Percentiles rank a stretch among this genome's conserved stretches.
These are phyloP conservation scores for Spea hammondii DNA, from an alignment of 2,797 vertebrate genomes.

Conservation along the genomic window DNA sequence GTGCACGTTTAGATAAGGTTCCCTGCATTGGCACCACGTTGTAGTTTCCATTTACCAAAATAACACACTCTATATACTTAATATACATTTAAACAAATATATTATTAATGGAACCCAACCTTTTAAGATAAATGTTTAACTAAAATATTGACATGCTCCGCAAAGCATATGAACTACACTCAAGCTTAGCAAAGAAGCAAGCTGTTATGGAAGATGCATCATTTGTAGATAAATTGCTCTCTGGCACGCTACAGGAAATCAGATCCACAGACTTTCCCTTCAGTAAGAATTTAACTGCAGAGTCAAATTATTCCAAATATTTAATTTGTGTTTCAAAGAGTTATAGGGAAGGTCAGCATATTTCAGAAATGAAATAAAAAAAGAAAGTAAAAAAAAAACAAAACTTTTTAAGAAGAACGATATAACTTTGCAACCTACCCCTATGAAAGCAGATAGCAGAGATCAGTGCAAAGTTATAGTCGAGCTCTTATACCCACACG, in stretches of 20 bases:
- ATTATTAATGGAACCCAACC: no score
- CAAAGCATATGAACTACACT: background rate
- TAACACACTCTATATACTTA: no score
- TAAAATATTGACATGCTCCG: background rate
- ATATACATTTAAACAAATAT: no score
- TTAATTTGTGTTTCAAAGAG: background rate
- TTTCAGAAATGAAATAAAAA: background rate
- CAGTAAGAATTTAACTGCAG: background rate
- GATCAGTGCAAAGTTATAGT: background rate
- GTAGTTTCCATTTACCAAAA: no score
- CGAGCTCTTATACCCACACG: no score
- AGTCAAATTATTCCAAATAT: background rate
- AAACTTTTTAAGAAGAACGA: background rate
- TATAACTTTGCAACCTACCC: background rate
- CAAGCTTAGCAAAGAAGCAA: background rate
- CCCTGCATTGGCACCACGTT: no score
- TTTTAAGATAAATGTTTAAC: no score
- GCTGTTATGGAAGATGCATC: conserved; percentile 6
- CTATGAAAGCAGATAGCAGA: background rate
- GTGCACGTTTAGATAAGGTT: background rate
- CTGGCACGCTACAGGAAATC: conserved; percentile 29
- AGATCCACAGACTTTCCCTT: background rate
- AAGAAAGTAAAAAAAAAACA: background rate
- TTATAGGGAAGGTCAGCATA: background rate
- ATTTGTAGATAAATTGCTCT: conserved; percentile 13